Base-by-base conservation (phyloP, 1,140 invertebrate genomes). In the Cylas formicarius region DNA sequence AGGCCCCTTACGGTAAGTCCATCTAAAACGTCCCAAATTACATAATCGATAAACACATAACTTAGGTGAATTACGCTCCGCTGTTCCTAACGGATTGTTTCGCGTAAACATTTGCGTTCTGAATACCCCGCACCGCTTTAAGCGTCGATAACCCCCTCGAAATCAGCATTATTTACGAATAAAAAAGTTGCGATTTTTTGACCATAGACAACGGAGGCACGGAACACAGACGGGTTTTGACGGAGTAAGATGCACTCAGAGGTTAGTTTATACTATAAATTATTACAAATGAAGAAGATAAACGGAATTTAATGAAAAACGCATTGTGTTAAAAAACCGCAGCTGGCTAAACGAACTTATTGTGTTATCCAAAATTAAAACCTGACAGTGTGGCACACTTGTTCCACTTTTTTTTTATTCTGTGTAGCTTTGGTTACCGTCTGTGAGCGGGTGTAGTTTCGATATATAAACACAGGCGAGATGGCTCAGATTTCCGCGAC, bases 401-500 rank as follows among this genome's bases (percentile, higher is more conserved):
- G 34, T 37, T 21, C 27, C 27, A 28, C 19, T 44, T 32, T 36
- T 27, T 28, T 19, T 27, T 37, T 37, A 8, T 8, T n/a, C 16
- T 7, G 34, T 44, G 11, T 39, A 31, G 17, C 6, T 5, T 36
- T 36, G 34, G 14, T n/a, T 8, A 8, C 16, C 14, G 3, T 39
- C 13, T 26, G 3, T 26, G 14, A 16, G 7, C n/a, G n/a, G n/a
- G n/a, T n/a, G n/a, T n/a, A n/a, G n/a, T n/a, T 9, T 23, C 21
- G 3, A 19, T 24, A 16, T 13, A 7, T 11, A 24, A 38, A 38
- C 17, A 16, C 4, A 34, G 16, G 20, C 17, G 17, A 68, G 67
- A 80, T 80, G 77, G 69, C 77, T 31, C 67, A 73, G 55, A 70
- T 76, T 58, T 73, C 73, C 4, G 60, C 72, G 39, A 69, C 70